phyloP scores from a whole-genome alignment of 2,797 vertebrate genomes.

The Peromyscus aztecus region DNA sequence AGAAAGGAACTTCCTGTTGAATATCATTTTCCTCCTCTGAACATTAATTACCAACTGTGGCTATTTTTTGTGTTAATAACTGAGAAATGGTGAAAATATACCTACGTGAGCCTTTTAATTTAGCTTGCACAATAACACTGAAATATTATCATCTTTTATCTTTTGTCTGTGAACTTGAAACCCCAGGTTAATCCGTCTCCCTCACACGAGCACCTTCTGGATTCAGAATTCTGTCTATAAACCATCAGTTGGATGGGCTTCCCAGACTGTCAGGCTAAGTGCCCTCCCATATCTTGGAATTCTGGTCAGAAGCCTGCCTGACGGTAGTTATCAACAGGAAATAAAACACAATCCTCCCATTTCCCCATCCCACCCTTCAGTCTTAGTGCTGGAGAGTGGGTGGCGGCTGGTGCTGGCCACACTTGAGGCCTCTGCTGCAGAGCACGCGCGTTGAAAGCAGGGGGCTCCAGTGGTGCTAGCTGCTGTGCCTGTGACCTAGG shows the following conservation, averaged over 20 bases:
- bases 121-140: neutral
- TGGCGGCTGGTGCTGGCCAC: accelerated
- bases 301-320: neutral
- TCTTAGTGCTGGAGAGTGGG: neutral
- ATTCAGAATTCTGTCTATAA: neutral
- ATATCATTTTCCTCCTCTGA: neutral
- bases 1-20: neutral
- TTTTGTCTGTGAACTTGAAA: neutral
- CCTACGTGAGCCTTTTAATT: neutral
- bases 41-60: neutral
- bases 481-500: neutral
- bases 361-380: neutral
- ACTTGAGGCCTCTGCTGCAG: neutral
- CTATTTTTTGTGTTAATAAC: neutral
- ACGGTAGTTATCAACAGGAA: neutral
- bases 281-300: neutral
- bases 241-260: neutral
- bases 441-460: accelerated
- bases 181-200: neutral
- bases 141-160: neutral
- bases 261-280: neutral
- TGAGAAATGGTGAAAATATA: neutral
- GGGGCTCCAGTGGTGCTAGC: neutral
- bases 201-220: neutral
- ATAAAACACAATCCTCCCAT: neutral